Percentiles rank a stretch among this genome's conserved stretches.
Conservation (phyloP, 1,140 invertebrate genomes). For the Dinothrombium tinctorium region DNA sequence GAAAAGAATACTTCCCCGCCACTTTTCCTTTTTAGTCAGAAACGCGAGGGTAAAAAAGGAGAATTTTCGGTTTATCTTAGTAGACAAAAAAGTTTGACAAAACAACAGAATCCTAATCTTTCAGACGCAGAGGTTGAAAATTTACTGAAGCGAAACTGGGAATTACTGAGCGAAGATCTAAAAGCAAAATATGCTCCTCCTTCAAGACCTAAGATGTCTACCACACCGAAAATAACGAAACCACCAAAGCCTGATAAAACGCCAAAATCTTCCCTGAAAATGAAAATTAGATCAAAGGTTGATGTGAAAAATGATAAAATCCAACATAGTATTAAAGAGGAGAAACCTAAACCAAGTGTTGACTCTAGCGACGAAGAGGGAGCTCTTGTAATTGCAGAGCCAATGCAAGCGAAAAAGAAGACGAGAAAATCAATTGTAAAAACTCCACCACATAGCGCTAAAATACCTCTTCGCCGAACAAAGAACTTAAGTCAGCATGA, state of each 20-base stretch:
- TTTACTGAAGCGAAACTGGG: slow-evolving; percentile 21
- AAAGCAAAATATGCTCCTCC: slow-evolving; percentile 10
- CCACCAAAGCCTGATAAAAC: neutral
- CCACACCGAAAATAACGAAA: neutral
- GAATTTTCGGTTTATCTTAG: slow-evolving; percentile 21
- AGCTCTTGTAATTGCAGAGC: neutral
- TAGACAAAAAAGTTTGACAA: slow-evolving; percentile 18
- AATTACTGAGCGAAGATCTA: slow-evolving; percentile 19
- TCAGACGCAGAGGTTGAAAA: slow-evolving; percentile 18
- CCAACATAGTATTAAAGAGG: neutral
- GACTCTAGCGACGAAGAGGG: neutral
- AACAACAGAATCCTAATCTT: slow-evolving; percentile 20
- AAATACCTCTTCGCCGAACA: no score
- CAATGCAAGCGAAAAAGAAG: neutral
- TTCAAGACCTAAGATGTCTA: neutral
- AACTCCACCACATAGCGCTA: no score
- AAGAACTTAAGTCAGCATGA: no score
- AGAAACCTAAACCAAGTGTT: neutral
- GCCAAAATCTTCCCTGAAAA: no score
- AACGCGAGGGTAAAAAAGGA: slow-evolving; percentile 2
- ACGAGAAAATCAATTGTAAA: neutral
- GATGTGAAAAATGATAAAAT: no score
- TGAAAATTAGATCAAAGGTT: no score
- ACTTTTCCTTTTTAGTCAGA: neutral
- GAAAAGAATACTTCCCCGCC: neutral